These are phyloP conservation scores for Myiotriccus ornatus DNA, from an alignment of 2,797 vertebrate species.

Conservation along the genomic window DNA sequence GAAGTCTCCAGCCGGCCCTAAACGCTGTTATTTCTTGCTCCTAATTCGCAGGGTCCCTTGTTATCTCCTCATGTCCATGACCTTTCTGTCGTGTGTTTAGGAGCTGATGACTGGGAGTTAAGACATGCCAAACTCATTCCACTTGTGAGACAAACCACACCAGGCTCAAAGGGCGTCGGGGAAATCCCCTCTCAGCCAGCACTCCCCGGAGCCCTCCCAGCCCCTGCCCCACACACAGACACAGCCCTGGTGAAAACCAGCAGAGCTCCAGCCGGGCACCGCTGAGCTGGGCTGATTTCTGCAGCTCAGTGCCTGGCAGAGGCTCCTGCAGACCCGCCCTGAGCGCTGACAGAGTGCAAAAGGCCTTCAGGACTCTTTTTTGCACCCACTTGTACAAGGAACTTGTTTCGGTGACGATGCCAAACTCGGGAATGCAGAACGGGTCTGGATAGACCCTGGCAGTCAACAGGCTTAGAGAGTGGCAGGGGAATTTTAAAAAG, in stretches of 20 bases:
- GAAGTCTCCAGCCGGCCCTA: conserved; percentile 18
- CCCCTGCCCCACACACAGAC: not conserved
- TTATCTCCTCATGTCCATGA: not conserved
- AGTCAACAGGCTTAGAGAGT: not conserved
- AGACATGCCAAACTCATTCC: conserved; percentile 4
- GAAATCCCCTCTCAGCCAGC: not conserved
- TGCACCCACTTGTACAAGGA: not conserved
- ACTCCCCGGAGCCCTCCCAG: not conserved
- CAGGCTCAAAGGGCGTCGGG: not conserved
- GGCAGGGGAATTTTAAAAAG: not conserved
- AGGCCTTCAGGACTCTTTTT: not conserved
- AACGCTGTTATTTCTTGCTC: not conserved
- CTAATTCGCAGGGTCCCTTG: conserved; percentile 1
- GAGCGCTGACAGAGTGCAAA: not conserved
- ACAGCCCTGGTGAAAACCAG: not conserved
- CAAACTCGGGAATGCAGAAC: not conserved
- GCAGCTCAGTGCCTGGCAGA: not conserved
- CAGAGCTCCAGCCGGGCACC: not conserved
- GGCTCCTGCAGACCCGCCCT: not conserved
- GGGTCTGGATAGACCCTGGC: not conserved
- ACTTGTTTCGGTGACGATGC: not conserved
- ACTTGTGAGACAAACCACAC: not conserved
- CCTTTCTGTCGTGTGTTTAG: conserved; percentile 28
- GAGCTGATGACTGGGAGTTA: conserved; percentile 26
- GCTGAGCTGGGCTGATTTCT: not conserved